Conservation (phyloP, 2,888 invertebrate genomes). For the Peribatodes rhomboidaria region DNA sequence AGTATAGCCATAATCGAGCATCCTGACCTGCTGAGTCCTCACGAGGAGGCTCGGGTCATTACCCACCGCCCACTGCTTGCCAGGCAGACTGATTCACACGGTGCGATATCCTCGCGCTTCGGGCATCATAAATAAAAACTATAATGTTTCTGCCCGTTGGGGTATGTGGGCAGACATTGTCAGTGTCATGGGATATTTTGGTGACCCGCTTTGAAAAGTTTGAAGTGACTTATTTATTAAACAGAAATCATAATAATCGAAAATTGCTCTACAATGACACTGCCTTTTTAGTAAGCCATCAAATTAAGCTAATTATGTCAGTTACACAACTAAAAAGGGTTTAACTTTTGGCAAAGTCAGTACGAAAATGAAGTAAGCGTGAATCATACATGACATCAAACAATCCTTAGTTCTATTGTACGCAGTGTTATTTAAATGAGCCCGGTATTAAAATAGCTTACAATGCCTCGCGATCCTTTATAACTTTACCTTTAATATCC, state of each 20-base stretch:
- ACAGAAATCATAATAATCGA: background rate
- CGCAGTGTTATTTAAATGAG: conserved; percentile 44
- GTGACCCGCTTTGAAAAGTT: conserved; percentile 14
- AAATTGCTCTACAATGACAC: background rate
- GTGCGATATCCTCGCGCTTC: conserved; percentile 56
- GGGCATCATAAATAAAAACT: conserved; percentile 58
- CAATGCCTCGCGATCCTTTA: conserved; percentile 49
- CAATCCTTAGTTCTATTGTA: conserved; percentile 25
- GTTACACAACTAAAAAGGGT: background rate
- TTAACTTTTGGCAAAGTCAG: conserved; percentile 6
- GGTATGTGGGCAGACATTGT: conserved; percentile 53
- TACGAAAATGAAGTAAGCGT: conserved; percentile 1
- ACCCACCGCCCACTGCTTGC: conserved; percentile 56
- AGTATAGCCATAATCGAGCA: conserved; percentile 16
- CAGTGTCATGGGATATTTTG: conserved; percentile 32
- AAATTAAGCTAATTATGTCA: background rate
- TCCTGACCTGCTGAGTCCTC: conserved; percentile 21
- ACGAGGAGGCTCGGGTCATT: conserved; percentile 47
- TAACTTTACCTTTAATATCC: conserved; percentile 52
- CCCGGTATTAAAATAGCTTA: conserved; percentile 46
- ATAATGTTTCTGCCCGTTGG: conserved; percentile 44
- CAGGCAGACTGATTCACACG: conserved; percentile 58
- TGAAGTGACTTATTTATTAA: background rate
- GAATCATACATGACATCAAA: conserved; percentile 32
- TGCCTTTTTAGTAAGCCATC: conserved; percentile 1